Evolutionary conservation across 1,140 invertebrate species (phyloP).

Genomic region (Gryon sp.): DNA sequence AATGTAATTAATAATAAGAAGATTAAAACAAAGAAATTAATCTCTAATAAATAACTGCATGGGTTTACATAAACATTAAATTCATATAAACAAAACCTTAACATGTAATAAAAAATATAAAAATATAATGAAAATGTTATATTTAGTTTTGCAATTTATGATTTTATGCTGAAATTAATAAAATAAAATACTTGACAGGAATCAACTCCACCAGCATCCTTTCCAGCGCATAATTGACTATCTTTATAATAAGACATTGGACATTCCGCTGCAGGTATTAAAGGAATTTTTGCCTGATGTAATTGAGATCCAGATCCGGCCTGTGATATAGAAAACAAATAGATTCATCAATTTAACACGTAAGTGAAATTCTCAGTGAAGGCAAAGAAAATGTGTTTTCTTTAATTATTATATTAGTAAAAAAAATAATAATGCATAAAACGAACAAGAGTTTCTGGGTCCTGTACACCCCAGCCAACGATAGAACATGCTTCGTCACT

Average conservation of each 20-base stretch:
- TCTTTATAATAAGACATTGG: slow-evolving; percentile 8
- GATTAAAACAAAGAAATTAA: no score
- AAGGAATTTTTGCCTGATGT: slow-evolving; percentile 61
- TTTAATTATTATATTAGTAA: no score
- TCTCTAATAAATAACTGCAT: no score
- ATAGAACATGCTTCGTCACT: slow-evolving; percentile 50
- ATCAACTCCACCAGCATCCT: slow-evolving; percentile 79
- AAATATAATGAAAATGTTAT: neutral
- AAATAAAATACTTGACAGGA: slow-evolving; percentile 78
- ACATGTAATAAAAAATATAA: no score
- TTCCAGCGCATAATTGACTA: slow-evolving; percentile 80
- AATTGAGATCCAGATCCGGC: slow-evolving; percentile 32
- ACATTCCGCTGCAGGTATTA: slow-evolving; percentile 59
- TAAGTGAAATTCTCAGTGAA: neutral
- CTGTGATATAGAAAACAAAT: slow-evolving; percentile 12
- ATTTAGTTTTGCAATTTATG: neutral
- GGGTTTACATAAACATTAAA: no score
- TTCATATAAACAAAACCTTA: no score
- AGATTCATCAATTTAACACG: no score
- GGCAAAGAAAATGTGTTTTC: slow-evolving; percentile 4
- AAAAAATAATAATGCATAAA: neutral
- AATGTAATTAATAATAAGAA: no score
- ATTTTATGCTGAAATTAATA: neutral
- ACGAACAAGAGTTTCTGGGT: slow-evolving; percentile 24
- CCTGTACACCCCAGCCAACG: slow-evolving; percentile 66